Percentiles rank a stretch among this genome's conserved stretches.
Conservation (phyloP, 2,888 invertebrate species). For the Phengaris alcon region DNA sequence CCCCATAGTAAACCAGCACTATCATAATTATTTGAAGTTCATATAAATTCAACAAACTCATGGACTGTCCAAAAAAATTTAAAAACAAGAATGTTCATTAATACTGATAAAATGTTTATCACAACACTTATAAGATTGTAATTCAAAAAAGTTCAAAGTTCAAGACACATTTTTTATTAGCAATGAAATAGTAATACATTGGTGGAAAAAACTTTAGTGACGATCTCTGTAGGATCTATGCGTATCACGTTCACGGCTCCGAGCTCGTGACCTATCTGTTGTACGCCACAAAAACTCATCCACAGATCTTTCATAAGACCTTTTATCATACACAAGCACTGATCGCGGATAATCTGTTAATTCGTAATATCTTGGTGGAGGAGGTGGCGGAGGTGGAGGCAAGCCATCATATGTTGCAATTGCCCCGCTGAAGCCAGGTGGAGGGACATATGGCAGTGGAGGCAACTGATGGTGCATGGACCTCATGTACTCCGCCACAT, state of each 20-base stretch:
- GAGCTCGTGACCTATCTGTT: conserved; percentile 82
- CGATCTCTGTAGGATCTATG: conserved; percentile 81
- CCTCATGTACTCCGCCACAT: conserved; percentile 93
- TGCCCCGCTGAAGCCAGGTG: conserved; percentile 74
- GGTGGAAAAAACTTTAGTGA: conserved; percentile 66
- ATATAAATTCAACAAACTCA: conserved; percentile 13
- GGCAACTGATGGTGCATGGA: conserved; percentile 92
- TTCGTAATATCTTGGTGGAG: conserved; percentile 83
- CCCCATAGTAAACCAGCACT: conserved; percentile 19
- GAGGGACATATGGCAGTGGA: conserved; percentile 89
- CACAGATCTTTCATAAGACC: conserved; percentile 92
- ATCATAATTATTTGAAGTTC: conserved; percentile 20
- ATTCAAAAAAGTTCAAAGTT: conserved; percentile 77
- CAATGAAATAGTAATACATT: conserved; percentile 67
- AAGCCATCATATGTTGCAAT: conserved; percentile 80
- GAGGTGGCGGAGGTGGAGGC: conserved; percentile 85
- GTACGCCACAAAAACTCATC: conserved; percentile 93
- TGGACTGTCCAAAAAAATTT: conserved; percentile 39
- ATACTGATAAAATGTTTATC: conserved; percentile 52
- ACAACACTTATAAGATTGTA: conserved; percentile 63
- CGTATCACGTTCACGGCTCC: conserved; percentile 79
- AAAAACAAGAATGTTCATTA: conserved; percentile 37
- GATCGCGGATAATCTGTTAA: conserved; percentile 86
- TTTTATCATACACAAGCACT: conserved; percentile 83
- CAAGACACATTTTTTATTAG: conserved; percentile 72